phyloP scores from a whole-genome alignment of 1,140 invertebrate species.

The Orius insidiosus region DNA sequence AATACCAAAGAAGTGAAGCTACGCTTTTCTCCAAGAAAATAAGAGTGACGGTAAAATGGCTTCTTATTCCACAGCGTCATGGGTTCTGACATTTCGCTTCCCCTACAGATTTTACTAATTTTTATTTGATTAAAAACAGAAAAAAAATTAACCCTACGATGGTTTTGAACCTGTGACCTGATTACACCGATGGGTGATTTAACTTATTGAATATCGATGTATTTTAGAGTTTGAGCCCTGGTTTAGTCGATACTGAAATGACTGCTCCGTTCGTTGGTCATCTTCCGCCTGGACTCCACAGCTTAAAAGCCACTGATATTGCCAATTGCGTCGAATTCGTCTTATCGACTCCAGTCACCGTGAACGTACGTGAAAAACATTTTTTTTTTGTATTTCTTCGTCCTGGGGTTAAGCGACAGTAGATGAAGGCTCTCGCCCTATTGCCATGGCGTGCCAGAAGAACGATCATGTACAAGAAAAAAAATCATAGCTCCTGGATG shows the following conservation, averaged over 20 bases:
- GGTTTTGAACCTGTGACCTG: too few relatives aligned
- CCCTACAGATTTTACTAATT: neutral
- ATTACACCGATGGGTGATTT: too few relatives aligned
- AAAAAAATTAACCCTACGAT: too few relatives aligned
- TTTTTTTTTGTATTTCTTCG: too few relatives aligned
- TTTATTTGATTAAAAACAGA: too few relatives aligned
- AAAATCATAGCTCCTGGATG: too few relatives aligned
- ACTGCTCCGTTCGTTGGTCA: neutral
- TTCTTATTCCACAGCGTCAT: too few relatives aligned
- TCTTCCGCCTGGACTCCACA: neutral
- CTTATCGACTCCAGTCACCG: constrained; percentile 28
- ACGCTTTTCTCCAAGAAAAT: constrained; percentile 32
- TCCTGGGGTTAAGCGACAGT: too few relatives aligned
- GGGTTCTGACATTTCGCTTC: too few relatives aligned
- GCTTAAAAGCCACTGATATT: constrained; percentile 30
- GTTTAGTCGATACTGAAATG: constrained; percentile 5
- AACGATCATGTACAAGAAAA: too few relatives aligned
- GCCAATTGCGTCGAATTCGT: constrained; percentile 31
- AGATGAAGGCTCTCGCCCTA: too few relatives aligned
- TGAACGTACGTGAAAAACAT: constrained; percentile 32
- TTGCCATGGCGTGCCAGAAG: too few relatives aligned
- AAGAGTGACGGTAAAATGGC: constrained; percentile 32
- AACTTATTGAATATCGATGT: neutral
- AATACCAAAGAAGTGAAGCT: constrained; percentile 38
- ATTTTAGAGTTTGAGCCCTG: constrained; percentile 5